phyloP scores from a whole-genome alignment of 2,888 invertebrate species.

The Heteromyza rotundicornis region DNA sequence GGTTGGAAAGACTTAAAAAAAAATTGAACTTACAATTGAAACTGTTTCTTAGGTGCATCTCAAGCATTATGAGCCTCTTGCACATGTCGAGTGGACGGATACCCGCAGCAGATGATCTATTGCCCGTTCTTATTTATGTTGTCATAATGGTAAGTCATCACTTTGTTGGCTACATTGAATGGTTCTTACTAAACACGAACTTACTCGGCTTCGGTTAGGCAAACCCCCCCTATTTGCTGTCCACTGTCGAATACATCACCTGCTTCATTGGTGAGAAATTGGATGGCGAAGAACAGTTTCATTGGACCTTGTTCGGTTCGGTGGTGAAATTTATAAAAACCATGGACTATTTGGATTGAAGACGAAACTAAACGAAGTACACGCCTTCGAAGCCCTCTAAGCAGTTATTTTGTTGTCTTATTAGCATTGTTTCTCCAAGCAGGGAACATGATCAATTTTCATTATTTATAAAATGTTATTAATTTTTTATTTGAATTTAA shows the following conservation, averaged over 20 bases:
- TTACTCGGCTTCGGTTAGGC: too few species aligned
- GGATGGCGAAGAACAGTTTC: conserved; percentile 91
- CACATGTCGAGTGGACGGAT: conserved; percentile 81
- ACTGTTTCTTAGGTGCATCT: conserved; percentile 81
- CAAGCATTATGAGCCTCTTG: conserved; percentile 91
- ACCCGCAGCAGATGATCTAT: conserved; percentile 93
- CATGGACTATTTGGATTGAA: conserved; percentile 68
- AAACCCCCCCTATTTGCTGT: conserved; percentile 91
- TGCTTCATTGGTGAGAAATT: conserved; percentile 86
- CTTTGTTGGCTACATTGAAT: too few species aligned
- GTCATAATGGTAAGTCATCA: conserved; percentile 91
- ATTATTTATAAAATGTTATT: background rate
- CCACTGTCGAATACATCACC: conserved; percentile 94
- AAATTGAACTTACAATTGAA: conserved; percentile 57
- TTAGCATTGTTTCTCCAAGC: background rate
- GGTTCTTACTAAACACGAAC: too few species aligned
- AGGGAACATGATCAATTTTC: background rate
- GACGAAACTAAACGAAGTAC: too few species aligned
- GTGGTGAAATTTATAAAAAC: conserved; percentile 98
- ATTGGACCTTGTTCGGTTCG: conserved; percentile 98
- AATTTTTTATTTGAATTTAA: background rate
- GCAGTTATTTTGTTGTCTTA: background rate
- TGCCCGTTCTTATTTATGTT: conserved; percentile 95
- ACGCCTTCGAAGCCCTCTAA: too few species aligned
- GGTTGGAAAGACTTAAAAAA: too few species aligned